Base-by-base conservation (phyloP, 2,888 invertebrate genomes). In the Synergus umbraculus region DNA sequence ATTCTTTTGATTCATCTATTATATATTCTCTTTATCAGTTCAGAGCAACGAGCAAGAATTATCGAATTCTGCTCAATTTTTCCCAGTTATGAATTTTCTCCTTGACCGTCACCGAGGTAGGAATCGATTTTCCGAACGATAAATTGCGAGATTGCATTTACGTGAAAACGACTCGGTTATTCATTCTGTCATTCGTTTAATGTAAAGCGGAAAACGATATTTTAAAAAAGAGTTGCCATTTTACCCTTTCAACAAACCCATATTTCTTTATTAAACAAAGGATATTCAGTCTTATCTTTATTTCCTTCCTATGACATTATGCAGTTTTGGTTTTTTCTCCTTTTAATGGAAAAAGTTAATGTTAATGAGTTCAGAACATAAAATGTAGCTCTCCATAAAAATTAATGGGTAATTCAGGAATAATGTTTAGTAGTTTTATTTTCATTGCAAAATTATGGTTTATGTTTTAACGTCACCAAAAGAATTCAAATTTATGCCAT, bases 41-140 rank as follows among this genome's bases (percentile, higher is more conserved):
- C 5, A 13, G 15, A n/a, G 8, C n/a, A 49, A 13, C 37, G 3
- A 46, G 69, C 13, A 49, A 0, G 54, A 73, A 73, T 49, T 73
- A 54, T 49, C 3, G 37, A 73, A 73, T 54, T 73, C 37, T 37
- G 54, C 49, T 73, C 37, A 49, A 49, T 49, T 69, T 73, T n/a
- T n/a, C 4, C 54, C 15, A n/a, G 8, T n/a, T 49, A n/a, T 4
- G 7, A 15, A 49, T 49, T 49, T 49, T 49, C 49, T n/a, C 15
- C n/a, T 15, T 49, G 49, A 7, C 49, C 15, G n/a, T 49, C 15
- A 7, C 49, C 15, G 7, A 15, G 49, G 15, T 7, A 15, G 49
- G 15, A 15, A 49, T 49, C 4, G 49, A 49, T 49, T 49, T 49
- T 49, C 49, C n/a, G n/a, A n/a, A 2, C 15, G n/a, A 49, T n/a